These are phyloP conservation scores for Drosophila peninsularis DNA, from an alignment of 2,888 invertebrate genomes.

Conservation along the genomic window DNA sequence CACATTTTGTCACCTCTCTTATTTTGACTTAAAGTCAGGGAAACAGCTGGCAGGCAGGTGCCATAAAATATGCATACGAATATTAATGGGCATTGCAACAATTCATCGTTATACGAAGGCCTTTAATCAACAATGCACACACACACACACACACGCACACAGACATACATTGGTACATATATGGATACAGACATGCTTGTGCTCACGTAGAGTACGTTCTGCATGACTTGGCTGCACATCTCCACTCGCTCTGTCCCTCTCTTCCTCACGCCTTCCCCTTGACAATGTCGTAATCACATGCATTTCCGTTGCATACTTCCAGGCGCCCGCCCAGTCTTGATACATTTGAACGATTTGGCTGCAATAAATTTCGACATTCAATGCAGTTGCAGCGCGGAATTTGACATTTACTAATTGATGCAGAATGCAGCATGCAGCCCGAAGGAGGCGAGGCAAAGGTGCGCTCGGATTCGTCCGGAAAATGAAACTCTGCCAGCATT, in stretches of 20 bases:
- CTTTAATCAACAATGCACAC: slow-evolving; percentile 54
- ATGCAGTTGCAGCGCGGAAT: slow-evolving; percentile 57
- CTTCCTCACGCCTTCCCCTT: background rate
- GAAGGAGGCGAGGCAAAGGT: background rate
- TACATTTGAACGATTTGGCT: slow-evolving; percentile 63
- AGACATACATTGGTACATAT: background rate
- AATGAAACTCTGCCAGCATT: slow-evolving; percentile 17
- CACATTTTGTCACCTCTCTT: background rate
- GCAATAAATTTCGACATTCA: slow-evolving; percentile 74
- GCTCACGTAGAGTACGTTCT: slow-evolving; percentile 12
- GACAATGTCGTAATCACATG: slow-evolving; percentile 64
- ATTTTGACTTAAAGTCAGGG: slow-evolving; percentile 20
- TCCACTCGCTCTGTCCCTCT: too few relatives aligned
- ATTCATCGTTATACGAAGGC: slow-evolving; percentile 61
- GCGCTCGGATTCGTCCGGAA: background rate
- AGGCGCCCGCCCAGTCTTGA: slow-evolving; percentile 52
- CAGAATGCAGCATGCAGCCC: slow-evolving; percentile 17
- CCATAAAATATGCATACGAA: slow-evolving; percentile 56
- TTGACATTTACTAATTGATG: slow-evolving; percentile 80
- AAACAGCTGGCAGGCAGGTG: slow-evolving; percentile 42
- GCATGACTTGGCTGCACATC: slow-evolving; percentile 3
- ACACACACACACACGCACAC: background rate
- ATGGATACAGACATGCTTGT: slow-evolving; percentile 10
- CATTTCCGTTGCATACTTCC: slow-evolving; percentile 74
- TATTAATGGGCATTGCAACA: slow-evolving; percentile 59